Conservation (phyloP, 2,888 invertebrate genomes). For the Odontothrips loti region DNA sequence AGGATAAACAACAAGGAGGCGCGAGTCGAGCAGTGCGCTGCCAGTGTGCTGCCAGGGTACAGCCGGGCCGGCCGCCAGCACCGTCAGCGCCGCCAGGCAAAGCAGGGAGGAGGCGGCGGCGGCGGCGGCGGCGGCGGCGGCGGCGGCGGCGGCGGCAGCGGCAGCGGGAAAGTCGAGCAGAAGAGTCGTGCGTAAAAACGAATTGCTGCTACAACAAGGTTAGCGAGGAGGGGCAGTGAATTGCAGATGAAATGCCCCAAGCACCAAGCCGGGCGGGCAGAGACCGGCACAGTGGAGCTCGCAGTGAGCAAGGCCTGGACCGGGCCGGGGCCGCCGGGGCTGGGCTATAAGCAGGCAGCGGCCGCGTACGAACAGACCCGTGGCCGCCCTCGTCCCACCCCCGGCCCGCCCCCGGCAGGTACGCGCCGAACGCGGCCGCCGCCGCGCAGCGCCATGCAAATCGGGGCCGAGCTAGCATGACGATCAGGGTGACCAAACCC, state of each 20-base stretch:
- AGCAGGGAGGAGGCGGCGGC: not conserved
- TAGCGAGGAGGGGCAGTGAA: slow-evolving; percentile 24
- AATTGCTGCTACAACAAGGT: slow-evolving; percentile 25
- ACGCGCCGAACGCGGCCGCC: not conserved
- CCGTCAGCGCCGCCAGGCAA: too few relatives aligned
- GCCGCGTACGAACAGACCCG: too few relatives aligned
- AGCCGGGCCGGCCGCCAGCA: too few relatives aligned
- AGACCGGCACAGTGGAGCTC: too few relatives aligned
- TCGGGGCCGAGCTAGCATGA: too few relatives aligned
- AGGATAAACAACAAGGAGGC: too few relatives aligned
- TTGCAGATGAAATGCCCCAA: slow-evolving; percentile 13
- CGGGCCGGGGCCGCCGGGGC: not conserved
- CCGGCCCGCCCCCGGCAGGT: not conserved
- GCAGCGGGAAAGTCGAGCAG: not conserved
- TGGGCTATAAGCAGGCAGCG: not conserved
- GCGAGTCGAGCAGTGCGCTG: too few relatives aligned
- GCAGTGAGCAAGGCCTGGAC: too few relatives aligned
- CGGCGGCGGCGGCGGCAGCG: not conserved
- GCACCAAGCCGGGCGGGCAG: not conserved
- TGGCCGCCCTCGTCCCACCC: not conserved
- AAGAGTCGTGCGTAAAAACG: slow-evolving; percentile 24
- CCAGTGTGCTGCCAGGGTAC: too few relatives aligned
- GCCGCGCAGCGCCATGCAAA: not conserved
- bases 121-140: not conserved
- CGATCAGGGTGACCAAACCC: not conserved